A percentile compares a stretch with the other conserved stretches of the same genome.
phyloP scores from a whole-genome alignment of 2,113 vertebrate genomes.

The Melanostigma gelatinosum region DNA sequence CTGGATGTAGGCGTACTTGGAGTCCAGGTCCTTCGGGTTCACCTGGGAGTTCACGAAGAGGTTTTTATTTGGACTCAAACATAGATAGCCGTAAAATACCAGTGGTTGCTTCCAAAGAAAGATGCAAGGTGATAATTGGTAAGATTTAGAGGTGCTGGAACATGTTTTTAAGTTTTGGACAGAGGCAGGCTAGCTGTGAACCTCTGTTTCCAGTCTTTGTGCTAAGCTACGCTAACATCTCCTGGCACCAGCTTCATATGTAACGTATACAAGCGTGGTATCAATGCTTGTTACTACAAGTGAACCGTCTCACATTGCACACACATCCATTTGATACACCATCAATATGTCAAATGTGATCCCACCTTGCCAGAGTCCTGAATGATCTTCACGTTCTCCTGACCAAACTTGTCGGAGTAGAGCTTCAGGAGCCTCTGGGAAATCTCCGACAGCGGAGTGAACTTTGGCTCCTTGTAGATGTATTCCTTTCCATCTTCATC shows the following conservation, averaged over 20 bases:
- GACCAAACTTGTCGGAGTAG: constrained; percentile 97
- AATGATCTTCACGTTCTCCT: constrained; percentile 98
- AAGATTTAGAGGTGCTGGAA: neutral
- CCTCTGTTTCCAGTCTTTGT: neutral
- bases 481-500: constrained; percentile 99
- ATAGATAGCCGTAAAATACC: too few relatives aligned
- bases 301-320: neutral
- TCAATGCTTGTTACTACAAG: neutral
- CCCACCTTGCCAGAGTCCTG: constrained; percentile 94
- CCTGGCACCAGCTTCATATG: too few relatives aligned
- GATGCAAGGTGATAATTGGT: neutral
- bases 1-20: constrained; percentile 97
- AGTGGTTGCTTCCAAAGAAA: neutral
- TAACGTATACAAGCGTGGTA: neutral
- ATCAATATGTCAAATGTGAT: too few relatives aligned
- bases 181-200: neutral
- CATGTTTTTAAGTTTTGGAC: neutral
- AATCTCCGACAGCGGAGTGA: constrained; percentile 95
- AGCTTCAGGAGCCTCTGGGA: constrained; percentile 96
- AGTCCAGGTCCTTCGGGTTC: constrained; percentile 97
- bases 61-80: neutral
- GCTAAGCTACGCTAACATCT: neutral
- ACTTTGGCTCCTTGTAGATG: constrained; percentile 99
- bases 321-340: neutral
- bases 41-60: constrained; percentile 81